Evolutionary conservation across 2,888 invertebrate species (phyloP).

Genomic region (Conistra vaccinii): DNA sequence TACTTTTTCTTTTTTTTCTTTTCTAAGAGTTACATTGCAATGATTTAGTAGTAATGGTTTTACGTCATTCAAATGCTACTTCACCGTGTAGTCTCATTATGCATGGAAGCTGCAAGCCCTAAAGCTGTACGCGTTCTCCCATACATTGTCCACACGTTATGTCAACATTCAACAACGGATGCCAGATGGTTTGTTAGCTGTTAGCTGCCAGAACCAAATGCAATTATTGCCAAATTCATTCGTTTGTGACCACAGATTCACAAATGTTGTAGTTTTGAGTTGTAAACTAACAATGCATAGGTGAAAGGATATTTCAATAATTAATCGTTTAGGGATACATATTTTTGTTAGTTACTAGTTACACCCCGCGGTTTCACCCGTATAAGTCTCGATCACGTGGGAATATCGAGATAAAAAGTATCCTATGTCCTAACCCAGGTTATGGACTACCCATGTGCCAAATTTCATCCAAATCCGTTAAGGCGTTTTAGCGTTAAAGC

Average conservation of each 20-base stretch:
- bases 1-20: no score
- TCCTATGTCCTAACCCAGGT: no score
- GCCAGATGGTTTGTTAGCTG: slow-evolving; percentile 25
- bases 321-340: background rate
- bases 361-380: no score
- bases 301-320: slow-evolving; percentile 1
- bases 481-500: no score
- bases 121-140: background rate
- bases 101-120: background rate
- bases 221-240: slow-evolving; percentile 47
- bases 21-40: no score
- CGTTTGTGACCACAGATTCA: slow-evolving; percentile 9
- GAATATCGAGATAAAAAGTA: no score
- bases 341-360: background rate
- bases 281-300: background rate
- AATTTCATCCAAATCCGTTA: no score
- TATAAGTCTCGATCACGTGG: no score
- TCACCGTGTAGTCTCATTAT: background rate
- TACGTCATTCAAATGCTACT: background rate
- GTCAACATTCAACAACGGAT: background rate
- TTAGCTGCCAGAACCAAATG: slow-evolving; percentile 34
- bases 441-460: no score
- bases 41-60: background rate
- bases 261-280: slow-evolving; percentile 23
- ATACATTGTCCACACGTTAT: background rate